These are phyloP conservation scores for Dorcus hopei DNA, from an alignment of 2,888 invertebrate genomes.

Conservation along the genomic window DNA sequence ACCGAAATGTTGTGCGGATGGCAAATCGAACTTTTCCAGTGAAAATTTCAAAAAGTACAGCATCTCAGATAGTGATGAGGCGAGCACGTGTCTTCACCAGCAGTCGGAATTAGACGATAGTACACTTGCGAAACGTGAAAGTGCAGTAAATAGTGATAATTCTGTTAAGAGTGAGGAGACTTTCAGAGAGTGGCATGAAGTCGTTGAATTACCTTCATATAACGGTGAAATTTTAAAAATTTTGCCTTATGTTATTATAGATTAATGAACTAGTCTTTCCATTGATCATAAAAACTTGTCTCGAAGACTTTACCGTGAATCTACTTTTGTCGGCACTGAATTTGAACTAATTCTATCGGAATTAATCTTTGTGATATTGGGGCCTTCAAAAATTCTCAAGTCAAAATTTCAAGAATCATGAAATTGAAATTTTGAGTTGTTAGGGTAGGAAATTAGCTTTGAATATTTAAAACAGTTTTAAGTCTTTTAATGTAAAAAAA, in stretches of 20 bases:
- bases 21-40: conserved; percentile 32
- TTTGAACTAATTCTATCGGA: neutral
- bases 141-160: conserved; percentile 30
- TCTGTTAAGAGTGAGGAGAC: conserved; percentile 23
- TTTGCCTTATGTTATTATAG: conserved; percentile 95
- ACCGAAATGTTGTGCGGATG: conserved; percentile 30
- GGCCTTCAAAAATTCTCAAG: neutral
- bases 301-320: conserved; percentile 1
- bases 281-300: conserved; percentile 13
- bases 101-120: conserved; percentile 12
- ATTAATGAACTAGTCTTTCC: conserved; percentile 57
- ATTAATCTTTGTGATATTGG: neutral
- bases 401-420: too few relatives aligned
- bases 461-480: too few relatives aligned
- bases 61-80: conserved; percentile 38
- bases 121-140: conserved; percentile 8
- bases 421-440: too few relatives aligned
- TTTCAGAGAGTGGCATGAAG: conserved; percentile 92
- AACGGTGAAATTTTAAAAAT: conserved; percentile 81
- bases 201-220: conserved; percentile 69
- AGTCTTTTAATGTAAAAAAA: too few relatives aligned
- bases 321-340: neutral
- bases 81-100: conserved; percentile 10
- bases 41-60: conserved; percentile 48
- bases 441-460: too few relatives aligned